A percentile compares a stretch with the other conserved stretches of the same genome.
Conservation (phyloP, 2,888 invertebrate species). For the Dinocampus coccinellae region DNA sequence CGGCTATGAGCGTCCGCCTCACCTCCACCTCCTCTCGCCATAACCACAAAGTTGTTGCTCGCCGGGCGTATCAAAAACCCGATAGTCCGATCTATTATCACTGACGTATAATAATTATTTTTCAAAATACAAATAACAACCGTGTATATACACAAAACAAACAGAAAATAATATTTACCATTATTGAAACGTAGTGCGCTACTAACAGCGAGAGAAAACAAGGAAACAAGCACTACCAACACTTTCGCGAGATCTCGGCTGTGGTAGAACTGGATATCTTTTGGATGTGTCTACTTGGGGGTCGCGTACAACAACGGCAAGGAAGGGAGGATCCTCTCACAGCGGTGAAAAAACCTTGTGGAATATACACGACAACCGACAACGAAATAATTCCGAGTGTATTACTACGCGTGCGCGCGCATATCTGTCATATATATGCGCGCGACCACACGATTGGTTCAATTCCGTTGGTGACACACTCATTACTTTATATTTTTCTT, state of each 20-base stretch:
- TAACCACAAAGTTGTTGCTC: constrained; percentile 60
- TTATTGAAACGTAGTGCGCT: constrained; percentile 58
- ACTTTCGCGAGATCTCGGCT: constrained; percentile 62
- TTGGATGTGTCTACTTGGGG: constrained; percentile 57
- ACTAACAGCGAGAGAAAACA: constrained; percentile 49
- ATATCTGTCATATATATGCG: neutral
- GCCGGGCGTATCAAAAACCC: constrained; percentile 7
- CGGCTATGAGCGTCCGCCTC: constrained; percentile 59
- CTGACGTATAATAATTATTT: neutral
- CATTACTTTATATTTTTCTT: neutral
- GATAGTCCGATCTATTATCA: neutral
- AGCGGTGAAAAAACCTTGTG: constrained; percentile 45
- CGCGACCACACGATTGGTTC: neutral
- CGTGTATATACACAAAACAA: neutral
- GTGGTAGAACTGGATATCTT: constrained; percentile 60
- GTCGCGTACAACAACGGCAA: constrained; percentile 57
- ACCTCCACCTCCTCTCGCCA: constrained; percentile 49
- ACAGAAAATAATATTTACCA: constrained; percentile 61
- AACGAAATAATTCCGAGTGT: constrained; percentile 47
- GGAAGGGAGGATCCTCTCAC: constrained; percentile 60
- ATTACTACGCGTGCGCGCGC: constrained; percentile 58
- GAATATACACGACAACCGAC: constrained; percentile 29
- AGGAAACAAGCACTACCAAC: constrained; percentile 56
- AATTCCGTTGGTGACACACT: neutral
- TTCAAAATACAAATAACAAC: neutral